Conservation (phyloP, 1,140 invertebrate genomes). For the Trichonephila clavipes region DNA sequence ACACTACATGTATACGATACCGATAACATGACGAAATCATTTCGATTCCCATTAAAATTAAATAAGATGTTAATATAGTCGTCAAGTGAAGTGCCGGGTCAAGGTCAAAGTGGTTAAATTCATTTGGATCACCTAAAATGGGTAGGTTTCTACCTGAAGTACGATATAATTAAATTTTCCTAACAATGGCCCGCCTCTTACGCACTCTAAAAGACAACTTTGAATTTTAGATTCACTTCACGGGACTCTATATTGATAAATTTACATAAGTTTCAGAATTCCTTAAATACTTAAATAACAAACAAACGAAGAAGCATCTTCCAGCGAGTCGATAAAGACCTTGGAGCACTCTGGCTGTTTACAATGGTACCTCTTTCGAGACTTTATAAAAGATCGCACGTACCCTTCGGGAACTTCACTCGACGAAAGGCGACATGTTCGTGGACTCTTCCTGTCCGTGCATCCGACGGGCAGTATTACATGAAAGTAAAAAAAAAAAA, state of each 20-base stretch:
- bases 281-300: not conserved
- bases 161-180: no score
- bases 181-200: not conserved
- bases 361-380: not conserved
- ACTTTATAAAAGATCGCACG: not conserved
- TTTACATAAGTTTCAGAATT: not conserved
- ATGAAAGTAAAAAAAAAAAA: no score
- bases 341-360: not conserved
- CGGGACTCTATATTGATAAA: not conserved
- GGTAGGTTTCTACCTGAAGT: not conserved
- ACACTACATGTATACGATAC: no score
- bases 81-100: no score
- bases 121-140: not conserved
- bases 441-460: not conserved
- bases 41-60: no score
- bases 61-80: no score
- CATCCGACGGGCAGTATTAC: not conserved
- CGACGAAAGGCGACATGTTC: no score
- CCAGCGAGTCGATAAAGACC: not conserved
- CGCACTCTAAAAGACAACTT: not conserved
- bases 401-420: not conserved
- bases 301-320: not conserved
- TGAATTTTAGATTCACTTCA: not conserved
- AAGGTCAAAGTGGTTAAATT: no score
- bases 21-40: no score